Base-by-base conservation (phyloP, 1,140 invertebrate species). In the Neomicropteryx cornuta region DNA sequence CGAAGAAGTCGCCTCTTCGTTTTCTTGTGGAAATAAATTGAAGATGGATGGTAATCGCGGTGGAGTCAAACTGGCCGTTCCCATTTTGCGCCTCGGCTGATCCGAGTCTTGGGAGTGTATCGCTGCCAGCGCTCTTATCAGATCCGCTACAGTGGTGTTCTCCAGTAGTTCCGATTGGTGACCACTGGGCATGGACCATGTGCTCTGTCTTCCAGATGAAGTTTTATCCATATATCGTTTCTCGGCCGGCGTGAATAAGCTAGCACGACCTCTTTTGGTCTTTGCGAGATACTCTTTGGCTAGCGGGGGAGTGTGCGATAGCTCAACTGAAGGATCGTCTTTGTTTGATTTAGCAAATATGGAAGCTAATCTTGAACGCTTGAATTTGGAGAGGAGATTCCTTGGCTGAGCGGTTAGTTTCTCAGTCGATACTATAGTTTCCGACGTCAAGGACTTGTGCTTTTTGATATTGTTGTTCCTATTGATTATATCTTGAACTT, bases 141-240 rank as follows among this genome's bases (percentile, higher is more conserved):
- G 71, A 58, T 86, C 82, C 2, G 81, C 81, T 8, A 86, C 59
- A 14, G 79, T 83, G 1, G 82, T 86, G 47, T 83, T 75, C 61
- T 86, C 82, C 28, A 84, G 57, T 17, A 85, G 62, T 50, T 72
- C 69, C 16, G 73, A 72, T 45, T 75, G 65, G 53, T 50, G 0
- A 47, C 36, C 0, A 47, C 43, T 0, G 51, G 46, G 13, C 50
- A 45, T 14, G 50, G 45, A 27, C 13, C 23, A 59, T 35, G 58
- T 57, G 29, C 53, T 60, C 17, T 51, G 52, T 28, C 55, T 49
- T 4, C 51, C 54, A 16, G 50, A 50, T 41, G 8, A 11, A 27
- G 50, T 49, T 47, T 56, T 58, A 18, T 62, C 53, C 47, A 55
- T 51, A 46, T 58, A 58, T 10, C 48, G 50, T 33, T 45, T 52